Conservation (phyloP, 35 echinoderm and acorn worm genomes). For the Heliocidaris tuberculata region DNA sequence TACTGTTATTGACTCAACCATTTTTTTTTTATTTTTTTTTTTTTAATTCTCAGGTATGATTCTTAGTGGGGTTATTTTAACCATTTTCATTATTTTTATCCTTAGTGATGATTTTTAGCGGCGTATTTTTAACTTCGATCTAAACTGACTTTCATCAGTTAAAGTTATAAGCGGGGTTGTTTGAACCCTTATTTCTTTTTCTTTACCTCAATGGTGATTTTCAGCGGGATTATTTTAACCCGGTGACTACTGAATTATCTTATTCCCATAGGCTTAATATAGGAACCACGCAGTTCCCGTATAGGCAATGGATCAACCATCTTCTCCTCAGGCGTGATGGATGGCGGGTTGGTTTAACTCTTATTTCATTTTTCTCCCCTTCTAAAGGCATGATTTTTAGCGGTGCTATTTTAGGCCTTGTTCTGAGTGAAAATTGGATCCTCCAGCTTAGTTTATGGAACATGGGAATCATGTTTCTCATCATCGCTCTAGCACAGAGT, state of each 20-base stretch:
- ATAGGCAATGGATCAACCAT: too few relatives aligned
- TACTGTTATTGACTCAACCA: too few relatives aligned
- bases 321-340: neutral
- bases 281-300: too few relatives aligned
- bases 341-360: neutral
- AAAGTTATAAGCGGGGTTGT: neutral
- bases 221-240: neutral
- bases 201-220: too few relatives aligned
- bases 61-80: too few relatives aligned
- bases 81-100: too few relatives aligned
- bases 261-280: too few relatives aligned
- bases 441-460: neutral
- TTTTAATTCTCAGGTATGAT: too few relatives aligned
- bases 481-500: neutral
- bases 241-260: too few relatives aligned
- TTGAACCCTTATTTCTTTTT: neutral
- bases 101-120: too few relatives aligned
- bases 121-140: neutral
- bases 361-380: neutral
- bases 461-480: neutral
- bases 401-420: neutral
- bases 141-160: neutral
- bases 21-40: too few relatives aligned
- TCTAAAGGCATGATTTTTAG: conserved; percentile 11
- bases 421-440: neutral